A percentile compares a stretch with the other conserved stretches of the same genome.
Conservation (phyloP, 2,797 vertebrate species). For the Okamejei kenojei region DNA sequence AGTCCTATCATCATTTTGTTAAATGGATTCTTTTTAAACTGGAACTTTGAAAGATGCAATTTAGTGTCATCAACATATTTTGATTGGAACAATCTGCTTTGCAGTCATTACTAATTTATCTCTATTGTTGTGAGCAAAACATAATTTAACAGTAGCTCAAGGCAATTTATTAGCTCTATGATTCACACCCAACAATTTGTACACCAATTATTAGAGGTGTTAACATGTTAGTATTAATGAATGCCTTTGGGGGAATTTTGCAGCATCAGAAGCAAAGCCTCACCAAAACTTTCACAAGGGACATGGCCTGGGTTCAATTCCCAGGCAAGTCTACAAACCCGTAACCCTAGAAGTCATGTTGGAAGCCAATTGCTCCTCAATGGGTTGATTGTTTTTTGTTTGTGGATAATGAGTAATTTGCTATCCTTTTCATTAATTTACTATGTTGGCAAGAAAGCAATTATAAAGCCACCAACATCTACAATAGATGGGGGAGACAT, state of each 20-base stretch:
- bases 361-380: background rate
- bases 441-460: background rate
- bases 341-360: background rate
- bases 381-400: background rate
- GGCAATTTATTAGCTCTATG: background rate
- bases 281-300: background rate
- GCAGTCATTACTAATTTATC: background rate
- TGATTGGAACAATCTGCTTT: background rate
- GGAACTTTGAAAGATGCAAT: slow-evolving; percentile 16
- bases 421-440: background rate
- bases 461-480: background rate
- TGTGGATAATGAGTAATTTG: background rate
- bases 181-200: background rate
- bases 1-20: background rate
- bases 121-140: background rate
- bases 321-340: background rate
- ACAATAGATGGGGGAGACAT: too few relatives aligned
- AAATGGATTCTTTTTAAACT: background rate
- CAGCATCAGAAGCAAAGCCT: background rate
- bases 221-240: background rate
- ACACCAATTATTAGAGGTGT: background rate
- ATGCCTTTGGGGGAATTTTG: background rate
- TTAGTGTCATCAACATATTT: background rate
- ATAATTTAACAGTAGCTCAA: background rate
- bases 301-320: background rate